phyloP scores from a whole-genome alignment of 2,797 vertebrate genomes.

The Myiotriccus ornatus region DNA sequence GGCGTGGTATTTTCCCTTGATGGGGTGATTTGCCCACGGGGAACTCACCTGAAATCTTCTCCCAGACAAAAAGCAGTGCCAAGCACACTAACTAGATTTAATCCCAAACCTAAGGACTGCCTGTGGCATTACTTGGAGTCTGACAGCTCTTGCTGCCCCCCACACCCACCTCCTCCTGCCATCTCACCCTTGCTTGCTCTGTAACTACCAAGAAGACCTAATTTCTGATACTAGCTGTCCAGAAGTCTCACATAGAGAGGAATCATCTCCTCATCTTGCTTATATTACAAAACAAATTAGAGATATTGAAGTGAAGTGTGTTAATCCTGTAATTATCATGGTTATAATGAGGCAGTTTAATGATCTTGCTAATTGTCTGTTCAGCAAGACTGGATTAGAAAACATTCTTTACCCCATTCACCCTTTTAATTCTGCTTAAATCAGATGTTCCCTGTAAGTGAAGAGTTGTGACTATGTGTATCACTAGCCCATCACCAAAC shows the following conservation, averaged over 20 bases:
- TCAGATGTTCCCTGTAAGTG: neutral
- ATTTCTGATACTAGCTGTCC: neutral
- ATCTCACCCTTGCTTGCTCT: neutral
- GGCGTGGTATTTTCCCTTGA: neutral
- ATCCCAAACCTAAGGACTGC: neutral
- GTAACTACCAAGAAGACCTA: neutral
- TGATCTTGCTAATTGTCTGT: constrained; percentile 59
- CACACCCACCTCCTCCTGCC: neutral
- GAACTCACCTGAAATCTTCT: neutral
- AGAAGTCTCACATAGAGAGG: neutral
- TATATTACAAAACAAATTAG: constrained; percentile 58
- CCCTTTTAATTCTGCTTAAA: constrained; percentile 41
- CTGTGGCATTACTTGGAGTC: neutral
- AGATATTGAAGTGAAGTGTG: constrained; percentile 54
- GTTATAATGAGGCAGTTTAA: constrained; percentile 66
- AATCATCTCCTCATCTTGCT: constrained; percentile 10
- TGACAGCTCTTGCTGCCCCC: neutral
- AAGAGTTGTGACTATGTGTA: neutral
- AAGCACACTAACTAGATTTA: neutral
- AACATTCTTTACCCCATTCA: constrained; percentile 7
- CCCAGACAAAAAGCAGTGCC: neutral
- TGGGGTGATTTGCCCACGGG: neutral
- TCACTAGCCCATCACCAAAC: neutral
- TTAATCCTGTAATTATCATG: constrained; percentile 61
- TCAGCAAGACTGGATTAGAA: constrained; percentile 32